phyloP scores from a whole-genome alignment of 2,113 vertebrate species.

The Megalops atlanticus region DNA sequence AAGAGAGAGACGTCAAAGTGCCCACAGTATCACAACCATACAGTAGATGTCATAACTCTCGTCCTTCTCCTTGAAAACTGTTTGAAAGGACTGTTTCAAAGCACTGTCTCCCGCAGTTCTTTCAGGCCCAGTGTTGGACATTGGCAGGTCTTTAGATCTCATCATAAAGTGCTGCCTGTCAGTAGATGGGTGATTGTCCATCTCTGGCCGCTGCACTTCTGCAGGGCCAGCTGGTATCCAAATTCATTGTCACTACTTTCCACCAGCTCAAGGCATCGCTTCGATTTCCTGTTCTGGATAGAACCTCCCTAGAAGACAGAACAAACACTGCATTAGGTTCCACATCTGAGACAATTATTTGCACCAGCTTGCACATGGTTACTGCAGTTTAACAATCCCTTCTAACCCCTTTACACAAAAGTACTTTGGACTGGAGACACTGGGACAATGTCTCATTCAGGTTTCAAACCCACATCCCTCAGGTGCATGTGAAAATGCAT shows the following conservation, averaged over 20 bases:
- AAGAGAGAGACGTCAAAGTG: slow-evolving; percentile 19
- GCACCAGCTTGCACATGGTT: too few species aligned
- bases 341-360: too few species aligned
- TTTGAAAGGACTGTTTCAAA: background rate
- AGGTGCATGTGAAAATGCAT: too few species aligned
- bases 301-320: slow-evolving; percentile 77
- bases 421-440: too few species aligned
- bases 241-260: slow-evolving; percentile 80
- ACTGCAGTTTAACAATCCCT: too few species aligned
- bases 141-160: background rate
- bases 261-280: slow-evolving; percentile 86
- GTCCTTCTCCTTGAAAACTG: background rate
- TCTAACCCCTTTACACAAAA: too few species aligned
- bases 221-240: slow-evolving; percentile 83
- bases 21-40: background rate
- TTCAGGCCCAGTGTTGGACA: background rate
- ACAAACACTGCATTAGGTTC: background rate
- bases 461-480: too few species aligned
- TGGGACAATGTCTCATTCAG: too few species aligned
- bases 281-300: slow-evolving; percentile 90
- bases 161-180: slow-evolving; percentile 74
- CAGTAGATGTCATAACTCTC: background rate
- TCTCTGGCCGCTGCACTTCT: slow-evolving; percentile 86
- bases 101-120: background rate
- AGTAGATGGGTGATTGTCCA: slow-evolving; percentile 92